Conservation (phyloP, 2,113 vertebrate species). For the Petaurus breviceps region DNA sequence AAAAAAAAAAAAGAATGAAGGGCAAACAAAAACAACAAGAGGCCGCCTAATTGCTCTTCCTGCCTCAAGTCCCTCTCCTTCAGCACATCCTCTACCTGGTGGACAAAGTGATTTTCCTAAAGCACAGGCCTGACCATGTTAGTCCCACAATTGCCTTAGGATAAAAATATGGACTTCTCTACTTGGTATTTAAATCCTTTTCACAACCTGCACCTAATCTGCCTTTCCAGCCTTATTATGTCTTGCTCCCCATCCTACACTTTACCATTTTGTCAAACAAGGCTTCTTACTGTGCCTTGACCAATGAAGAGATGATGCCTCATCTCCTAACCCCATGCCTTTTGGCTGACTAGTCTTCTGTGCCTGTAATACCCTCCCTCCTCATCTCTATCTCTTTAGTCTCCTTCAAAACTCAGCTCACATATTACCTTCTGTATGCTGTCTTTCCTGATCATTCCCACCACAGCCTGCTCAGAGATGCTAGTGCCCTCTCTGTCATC, state of each 20-base stretch:
- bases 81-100: no score
- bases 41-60: background rate
- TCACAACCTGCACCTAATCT: background rate
- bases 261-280: background rate
- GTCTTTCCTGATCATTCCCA: background rate
- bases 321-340: background rate
- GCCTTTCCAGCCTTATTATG: background rate
- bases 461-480: background rate
- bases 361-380: background rate
- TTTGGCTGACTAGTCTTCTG: background rate
- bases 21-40: no score
- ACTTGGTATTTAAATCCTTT: background rate
- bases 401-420: background rate
- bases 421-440: background rate
- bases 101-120: background rate
- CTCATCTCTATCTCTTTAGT: background rate
- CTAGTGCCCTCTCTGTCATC: background rate
- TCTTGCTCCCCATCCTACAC: background rate
- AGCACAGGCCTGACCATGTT: background rate
- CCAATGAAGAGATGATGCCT: background rate
- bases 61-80: background rate
- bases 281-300: background rate
- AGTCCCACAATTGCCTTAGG: background rate
- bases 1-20: no score
- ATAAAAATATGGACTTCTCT: background rate